Percentiles rank a stretch among this genome's conserved stretches.
phyloP scores from a whole-genome alignment of 1,140 invertebrate species.

The Drosophila melanica region DNA sequence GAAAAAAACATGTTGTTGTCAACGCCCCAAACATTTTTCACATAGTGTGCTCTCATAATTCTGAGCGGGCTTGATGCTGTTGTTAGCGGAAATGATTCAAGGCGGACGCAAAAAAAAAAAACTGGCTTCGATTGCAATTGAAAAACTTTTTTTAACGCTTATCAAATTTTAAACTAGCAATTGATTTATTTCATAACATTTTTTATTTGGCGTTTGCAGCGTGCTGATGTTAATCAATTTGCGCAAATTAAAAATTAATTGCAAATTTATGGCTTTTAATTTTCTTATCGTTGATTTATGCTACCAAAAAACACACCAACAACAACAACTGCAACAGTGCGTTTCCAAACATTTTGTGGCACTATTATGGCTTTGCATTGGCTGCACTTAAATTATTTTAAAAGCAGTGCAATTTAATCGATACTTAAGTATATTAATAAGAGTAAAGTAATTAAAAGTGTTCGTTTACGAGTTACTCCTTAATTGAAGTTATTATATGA shows the following conservation, averaged over 20 bases:
- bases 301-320: conserved; percentile 25
- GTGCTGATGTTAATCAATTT: conserved; percentile 76
- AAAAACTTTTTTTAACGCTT: conserved; percentile 14
- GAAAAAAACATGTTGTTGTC: not conserved
- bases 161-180: conserved; percentile 22
- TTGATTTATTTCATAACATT: conserved; percentile 70
- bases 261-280: conserved; percentile 83
- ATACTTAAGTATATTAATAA: conserved; percentile 33
- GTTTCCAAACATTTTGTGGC: not conserved
- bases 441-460: not conserved
- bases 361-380: conserved; percentile 30
- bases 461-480: not conserved
- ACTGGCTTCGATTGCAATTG: not conserved
- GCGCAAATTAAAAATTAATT: conserved; percentile 83
- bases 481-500: no score
- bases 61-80: not conserved
- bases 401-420: conserved; percentile 52
- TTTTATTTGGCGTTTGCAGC: conserved; percentile 62
- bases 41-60: conserved; percentile 1
- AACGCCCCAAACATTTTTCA: not conserved
- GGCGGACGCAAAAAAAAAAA: no score
- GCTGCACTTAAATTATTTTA: conserved; percentile 67
- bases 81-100: conserved; percentile 4
- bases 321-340: conserved; percentile 16
- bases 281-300: conserved; percentile 80